Evolutionary conservation across 1,140 invertebrate species (phyloP).

Genomic region (Idris sp.): DNA sequence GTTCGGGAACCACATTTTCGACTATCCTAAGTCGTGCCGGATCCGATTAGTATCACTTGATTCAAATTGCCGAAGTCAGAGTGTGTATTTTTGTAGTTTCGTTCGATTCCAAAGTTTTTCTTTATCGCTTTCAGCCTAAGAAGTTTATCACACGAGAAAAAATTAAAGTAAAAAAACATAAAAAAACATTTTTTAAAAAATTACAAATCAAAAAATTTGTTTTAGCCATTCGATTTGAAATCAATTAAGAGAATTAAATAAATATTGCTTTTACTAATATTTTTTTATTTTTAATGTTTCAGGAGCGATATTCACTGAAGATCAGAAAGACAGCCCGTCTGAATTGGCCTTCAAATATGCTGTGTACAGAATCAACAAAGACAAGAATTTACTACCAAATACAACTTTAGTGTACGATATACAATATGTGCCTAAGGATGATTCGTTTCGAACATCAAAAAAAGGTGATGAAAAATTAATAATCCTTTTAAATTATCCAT

Average conservation of each 20-base stretch:
- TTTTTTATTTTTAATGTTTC: conserved; percentile 78
- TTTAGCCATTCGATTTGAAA: too few species aligned
- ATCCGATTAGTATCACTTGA: conserved; percentile 31
- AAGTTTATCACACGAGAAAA: too few species aligned
- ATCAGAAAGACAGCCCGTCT: conserved; percentile 88
- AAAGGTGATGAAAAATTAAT: conserved; percentile 85
- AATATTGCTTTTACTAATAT: too few species aligned
- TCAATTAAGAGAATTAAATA: too few species aligned
- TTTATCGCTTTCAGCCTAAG: too few species aligned
- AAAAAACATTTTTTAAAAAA: too few species aligned
- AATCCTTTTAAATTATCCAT: background rate
- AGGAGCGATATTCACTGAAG: conserved; percentile 95
- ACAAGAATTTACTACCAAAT: conserved; percentile 88
- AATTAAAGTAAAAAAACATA: too few species aligned
- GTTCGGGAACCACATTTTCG: conserved; percentile 23
- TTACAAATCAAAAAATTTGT: too few species aligned
- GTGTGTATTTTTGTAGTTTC: conserved; percentile 19
- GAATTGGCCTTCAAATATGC: conserved; percentile 96
- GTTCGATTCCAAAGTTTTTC: too few species aligned
- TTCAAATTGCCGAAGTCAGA: conserved; percentile 6
- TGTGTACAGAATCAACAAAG: conserved; percentile 93
- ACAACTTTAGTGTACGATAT: conserved; percentile 94
- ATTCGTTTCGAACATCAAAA: conserved; percentile 94
- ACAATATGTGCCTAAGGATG: conserved; percentile 90
- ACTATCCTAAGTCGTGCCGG: conserved; percentile 11